Evolutionary conservation across 2,888 invertebrate genomes (phyloP).

Genomic region (Abscondita cerata): DNA sequence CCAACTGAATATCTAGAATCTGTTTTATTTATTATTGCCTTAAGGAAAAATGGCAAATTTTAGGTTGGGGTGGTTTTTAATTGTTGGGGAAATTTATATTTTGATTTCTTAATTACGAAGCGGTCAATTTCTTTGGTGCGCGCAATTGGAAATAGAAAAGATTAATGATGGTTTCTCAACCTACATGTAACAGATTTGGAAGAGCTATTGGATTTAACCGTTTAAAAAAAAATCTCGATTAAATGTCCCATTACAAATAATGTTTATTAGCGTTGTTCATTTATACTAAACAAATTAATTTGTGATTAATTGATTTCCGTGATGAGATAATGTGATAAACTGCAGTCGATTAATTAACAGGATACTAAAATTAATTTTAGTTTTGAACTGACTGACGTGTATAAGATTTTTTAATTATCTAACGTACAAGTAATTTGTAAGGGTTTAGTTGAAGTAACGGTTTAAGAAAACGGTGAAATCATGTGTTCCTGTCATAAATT

Average conservation of each 20-base stretch:
- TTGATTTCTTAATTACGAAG: no score
- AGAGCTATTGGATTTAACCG: no score
- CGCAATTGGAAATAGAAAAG: no score
- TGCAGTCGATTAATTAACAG: constrained; percentile 12
- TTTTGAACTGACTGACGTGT: constrained; percentile 6
- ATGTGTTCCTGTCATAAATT: background rate
- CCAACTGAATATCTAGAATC: constrained; percentile 47
- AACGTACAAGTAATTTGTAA: constrained; percentile 8
- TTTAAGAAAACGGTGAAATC: background rate
- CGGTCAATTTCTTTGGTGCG: no score
- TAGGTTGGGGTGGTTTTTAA: background rate
- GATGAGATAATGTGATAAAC: constrained; percentile 12
- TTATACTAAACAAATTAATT: constrained; percentile 4
- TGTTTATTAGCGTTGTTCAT: background rate
- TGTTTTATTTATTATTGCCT: constrained; percentile 26
- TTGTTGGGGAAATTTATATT: no score
- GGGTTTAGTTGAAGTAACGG: constrained; percentile 8
- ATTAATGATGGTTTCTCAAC: no score
- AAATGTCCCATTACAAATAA: no score
- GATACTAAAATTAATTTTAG: constrained; percentile 11
- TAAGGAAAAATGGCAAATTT: background rate
- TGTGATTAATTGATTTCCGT: constrained; percentile 10
- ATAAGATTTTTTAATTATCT: constrained; percentile 8
- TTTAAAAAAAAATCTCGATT: no score
- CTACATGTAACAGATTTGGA: no score